Percentiles rank a stretch among this genome's conserved stretches.
These are phyloP conservation scores for Polypterus senegalus DNA, from an alignment of 2,113 vertebrate species.

Conservation along the genomic window DNA sequence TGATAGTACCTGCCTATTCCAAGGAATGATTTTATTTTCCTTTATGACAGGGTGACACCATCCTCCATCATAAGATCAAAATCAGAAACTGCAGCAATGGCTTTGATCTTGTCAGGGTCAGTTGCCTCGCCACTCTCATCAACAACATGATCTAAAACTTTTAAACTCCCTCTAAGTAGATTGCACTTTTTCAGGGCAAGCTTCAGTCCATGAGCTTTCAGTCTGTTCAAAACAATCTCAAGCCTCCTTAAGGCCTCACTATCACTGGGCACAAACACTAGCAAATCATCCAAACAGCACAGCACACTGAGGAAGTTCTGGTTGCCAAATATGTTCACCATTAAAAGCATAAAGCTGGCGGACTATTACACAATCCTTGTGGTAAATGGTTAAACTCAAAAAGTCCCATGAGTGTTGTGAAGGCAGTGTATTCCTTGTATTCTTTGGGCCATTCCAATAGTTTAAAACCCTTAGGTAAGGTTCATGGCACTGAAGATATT, in stretches of 20 bases:
- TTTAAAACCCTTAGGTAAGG: neutral
- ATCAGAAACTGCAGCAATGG: constrained; percentile 1
- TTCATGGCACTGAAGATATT: neutral
- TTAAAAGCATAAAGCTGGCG: neutral
- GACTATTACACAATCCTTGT: constrained; percentile 3
- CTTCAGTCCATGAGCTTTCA: neutral
- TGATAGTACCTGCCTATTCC: constrained; percentile 14
- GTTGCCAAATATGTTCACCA: constrained; percentile 1
- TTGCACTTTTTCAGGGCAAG: neutral
- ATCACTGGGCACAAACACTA: neutral
- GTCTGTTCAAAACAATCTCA: neutral
- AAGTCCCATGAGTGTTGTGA: neutral
- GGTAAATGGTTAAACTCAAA: neutral
- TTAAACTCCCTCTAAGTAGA: neutral
- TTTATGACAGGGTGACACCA: constrained; percentile 9
- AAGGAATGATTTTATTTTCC: constrained; percentile 8
- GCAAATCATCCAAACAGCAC: constrained; percentile 1
- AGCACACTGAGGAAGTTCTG: neutral
- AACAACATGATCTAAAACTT: neutral
- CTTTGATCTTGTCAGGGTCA: constrained; percentile 13
- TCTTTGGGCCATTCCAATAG: neutral
- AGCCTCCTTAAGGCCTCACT: neutral
- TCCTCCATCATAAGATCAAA: constrained; percentile 7
- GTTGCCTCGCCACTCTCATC: neutral
- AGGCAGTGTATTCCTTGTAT: neutral